Conservation (phyloP, 2,113 vertebrate species). For the Dromiciops gliroides region DNA sequence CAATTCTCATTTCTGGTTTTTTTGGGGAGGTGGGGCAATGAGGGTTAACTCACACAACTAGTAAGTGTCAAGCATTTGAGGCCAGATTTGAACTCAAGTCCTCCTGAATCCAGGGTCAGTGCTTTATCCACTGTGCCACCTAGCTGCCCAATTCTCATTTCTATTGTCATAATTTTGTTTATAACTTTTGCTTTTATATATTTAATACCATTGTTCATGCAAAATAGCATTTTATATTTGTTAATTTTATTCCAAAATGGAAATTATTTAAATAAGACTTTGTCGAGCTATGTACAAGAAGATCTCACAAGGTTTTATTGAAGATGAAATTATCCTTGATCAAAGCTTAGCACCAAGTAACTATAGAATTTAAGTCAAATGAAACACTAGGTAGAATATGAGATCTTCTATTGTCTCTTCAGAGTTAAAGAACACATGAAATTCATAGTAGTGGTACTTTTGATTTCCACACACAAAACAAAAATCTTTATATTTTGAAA, state of each 20-base stretch:
- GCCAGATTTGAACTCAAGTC: too few species aligned
- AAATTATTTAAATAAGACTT: background rate
- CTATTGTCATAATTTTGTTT: background rate
- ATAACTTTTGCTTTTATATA: background rate
- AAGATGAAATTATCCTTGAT: background rate
- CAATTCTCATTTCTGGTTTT: background rate
- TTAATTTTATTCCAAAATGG: background rate
- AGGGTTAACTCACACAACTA: too few species aligned
- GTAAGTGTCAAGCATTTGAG: too few species aligned
- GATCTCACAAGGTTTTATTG: background rate
- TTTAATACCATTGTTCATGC: background rate
- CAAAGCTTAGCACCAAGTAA: background rate
- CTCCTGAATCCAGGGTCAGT: too few species aligned
- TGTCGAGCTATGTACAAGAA: background rate
- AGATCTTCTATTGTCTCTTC: background rate
- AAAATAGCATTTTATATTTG: background rate
- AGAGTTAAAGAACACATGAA: slow-evolving; percentile 16
- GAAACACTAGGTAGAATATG: background rate
- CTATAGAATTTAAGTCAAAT: slow-evolving; percentile 31
- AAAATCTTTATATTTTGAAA: slow-evolving; percentile 19
- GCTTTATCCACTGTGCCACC: too few species aligned
- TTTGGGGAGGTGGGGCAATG: too few species aligned
- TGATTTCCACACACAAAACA: slow-evolving; percentile 8
- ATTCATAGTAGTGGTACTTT: background rate
- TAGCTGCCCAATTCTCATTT: background rate